Evolutionary conservation across 2,797 vertebrate genomes (phyloP), one percentile per base, ranked within the genome.

Genomic region (Spatula clypeata): DNA sequence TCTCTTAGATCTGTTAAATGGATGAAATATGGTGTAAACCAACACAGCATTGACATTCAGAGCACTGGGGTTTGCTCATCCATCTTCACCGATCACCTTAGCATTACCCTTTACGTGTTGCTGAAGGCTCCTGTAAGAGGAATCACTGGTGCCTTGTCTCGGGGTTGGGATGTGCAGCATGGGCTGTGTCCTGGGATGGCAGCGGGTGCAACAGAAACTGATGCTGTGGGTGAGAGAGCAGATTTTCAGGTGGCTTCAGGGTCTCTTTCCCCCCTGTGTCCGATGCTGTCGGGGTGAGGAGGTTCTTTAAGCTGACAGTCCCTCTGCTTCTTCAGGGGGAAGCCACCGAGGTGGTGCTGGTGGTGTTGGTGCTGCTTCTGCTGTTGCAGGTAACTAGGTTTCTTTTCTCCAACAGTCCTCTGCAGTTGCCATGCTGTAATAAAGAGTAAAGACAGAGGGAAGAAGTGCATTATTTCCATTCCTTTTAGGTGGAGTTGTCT

Each of bases 401-500:
- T 83, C 57, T 45, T 16, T 20, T 62, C 45, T 75, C 36, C 36
- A 71, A 31, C 7, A 4, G 6, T 67, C 36, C 47, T 66, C 42
- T 80, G 34, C 18, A 19, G 14, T 34, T 32, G 6, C 8, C 1
- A 6, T 32, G 66, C n/a, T 32, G n/a, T 23, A 29, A 7, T 42
- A 51, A 80, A 79, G 65, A 69, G 7, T 42, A 47, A 80, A 80
- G 65, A 71, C 62, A 26, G 31, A 66, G 51, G 21, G 32, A 67
- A 57, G 60, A 60, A 54, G 69, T 11, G 3, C 9, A 2, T 92
- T 89, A 36, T 34, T 51, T 84, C 83, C 13, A 7, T 36, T 80
- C 93, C 74, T 94, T 89, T 60, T 44, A 71, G 67, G 64, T 86
- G 79, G 87, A 89, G 86, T 80, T 31, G n/a, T 92, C 91, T 76